phyloP scores from a whole-genome alignment of 2,888 invertebrate genomes.

The Tillus elongatus region DNA sequence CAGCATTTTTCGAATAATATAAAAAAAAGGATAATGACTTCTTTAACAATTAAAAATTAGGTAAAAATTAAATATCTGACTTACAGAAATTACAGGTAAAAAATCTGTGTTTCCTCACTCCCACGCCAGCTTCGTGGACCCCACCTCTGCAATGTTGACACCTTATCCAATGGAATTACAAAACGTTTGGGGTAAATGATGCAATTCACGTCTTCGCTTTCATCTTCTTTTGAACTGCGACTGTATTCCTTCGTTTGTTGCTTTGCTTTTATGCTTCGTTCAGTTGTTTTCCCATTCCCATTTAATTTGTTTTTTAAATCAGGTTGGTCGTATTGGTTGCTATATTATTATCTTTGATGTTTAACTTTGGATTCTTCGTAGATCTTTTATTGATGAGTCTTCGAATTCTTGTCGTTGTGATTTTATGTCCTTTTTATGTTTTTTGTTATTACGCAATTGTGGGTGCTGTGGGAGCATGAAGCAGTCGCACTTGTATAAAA shows the following conservation, averaged over 20 bases:
- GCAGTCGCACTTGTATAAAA: neutral
- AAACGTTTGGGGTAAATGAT: slow-evolving; percentile 15
- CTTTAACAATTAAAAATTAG: no score
- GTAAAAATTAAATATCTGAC: no score
- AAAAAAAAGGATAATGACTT: no score
- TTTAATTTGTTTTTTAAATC: slow-evolving; percentile 1
- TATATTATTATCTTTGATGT: neutral
- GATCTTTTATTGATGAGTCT: slow-evolving; percentile 2
- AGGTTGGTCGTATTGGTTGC: neutral
- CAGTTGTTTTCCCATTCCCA: neutral
- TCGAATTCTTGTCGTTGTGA: slow-evolving; percentile 6
- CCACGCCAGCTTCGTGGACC: slow-evolving; percentile 18
- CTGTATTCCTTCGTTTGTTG: slow-evolving; percentile 5
- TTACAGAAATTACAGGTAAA: no score
- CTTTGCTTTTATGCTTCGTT: neutral
- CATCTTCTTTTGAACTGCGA: slow-evolving; percentile 10
- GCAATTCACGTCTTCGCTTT: slow-evolving; percentile 10
- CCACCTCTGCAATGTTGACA: slow-evolving; percentile 16
- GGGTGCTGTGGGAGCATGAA: slow-evolving; percentile 1
- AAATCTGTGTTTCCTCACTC: no score
- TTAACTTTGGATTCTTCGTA: slow-evolving; percentile 4
- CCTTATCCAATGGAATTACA: slow-evolving; percentile 15
- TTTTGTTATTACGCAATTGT: neutral
- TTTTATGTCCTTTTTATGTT: neutral
- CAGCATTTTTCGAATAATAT: no score